Conservation (phyloP, 2,888 invertebrate species). For the Hirtodrosophila duncani region DNA sequence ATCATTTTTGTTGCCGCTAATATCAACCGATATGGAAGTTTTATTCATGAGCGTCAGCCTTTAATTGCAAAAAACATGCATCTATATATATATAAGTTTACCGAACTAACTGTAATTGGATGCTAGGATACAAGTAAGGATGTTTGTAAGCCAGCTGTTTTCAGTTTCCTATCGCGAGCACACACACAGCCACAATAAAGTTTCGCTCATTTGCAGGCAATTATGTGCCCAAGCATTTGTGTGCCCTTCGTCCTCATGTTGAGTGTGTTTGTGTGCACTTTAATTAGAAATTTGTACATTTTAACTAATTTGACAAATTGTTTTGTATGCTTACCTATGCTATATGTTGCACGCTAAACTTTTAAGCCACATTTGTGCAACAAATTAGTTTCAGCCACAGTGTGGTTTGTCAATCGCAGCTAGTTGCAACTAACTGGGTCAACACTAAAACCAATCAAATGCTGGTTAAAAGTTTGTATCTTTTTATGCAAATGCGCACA, state of each 20-base stretch:
- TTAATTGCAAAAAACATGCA: not conserved
- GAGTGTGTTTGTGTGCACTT: conserved; percentile 42
- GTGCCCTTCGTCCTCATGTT: conserved; percentile 10
- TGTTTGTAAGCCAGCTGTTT: conserved; percentile 62
- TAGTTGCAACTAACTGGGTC: conserved; percentile 35
- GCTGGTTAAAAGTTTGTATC: conserved; percentile 18
- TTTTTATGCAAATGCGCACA: conserved; percentile 19
- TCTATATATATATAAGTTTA: not conserved
- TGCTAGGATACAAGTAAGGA: too few relatives aligned
- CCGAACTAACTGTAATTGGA: too few relatives aligned
- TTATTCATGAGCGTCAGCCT: not conserved
- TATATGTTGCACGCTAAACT: too few relatives aligned
- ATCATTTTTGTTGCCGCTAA: conserved; percentile 8
- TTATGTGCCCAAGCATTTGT: conserved; percentile 45
- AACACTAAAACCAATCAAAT: conserved; percentile 50
- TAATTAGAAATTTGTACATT: conserved; percentile 72
- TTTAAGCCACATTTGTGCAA: conserved; percentile 50
- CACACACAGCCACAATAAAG: conserved; percentile 19
- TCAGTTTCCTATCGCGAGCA: conserved; percentile 34
- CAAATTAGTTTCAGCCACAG: conserved; percentile 68
- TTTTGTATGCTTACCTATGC: conserved; percentile 62
- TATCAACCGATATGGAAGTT: not conserved
- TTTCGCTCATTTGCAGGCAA: conserved; percentile 65
- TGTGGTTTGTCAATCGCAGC: conserved; percentile 22
- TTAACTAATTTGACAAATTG: conserved; percentile 71